Conservation (phyloP, 2,888 invertebrate genomes). For the Erynnis tages region DNA sequence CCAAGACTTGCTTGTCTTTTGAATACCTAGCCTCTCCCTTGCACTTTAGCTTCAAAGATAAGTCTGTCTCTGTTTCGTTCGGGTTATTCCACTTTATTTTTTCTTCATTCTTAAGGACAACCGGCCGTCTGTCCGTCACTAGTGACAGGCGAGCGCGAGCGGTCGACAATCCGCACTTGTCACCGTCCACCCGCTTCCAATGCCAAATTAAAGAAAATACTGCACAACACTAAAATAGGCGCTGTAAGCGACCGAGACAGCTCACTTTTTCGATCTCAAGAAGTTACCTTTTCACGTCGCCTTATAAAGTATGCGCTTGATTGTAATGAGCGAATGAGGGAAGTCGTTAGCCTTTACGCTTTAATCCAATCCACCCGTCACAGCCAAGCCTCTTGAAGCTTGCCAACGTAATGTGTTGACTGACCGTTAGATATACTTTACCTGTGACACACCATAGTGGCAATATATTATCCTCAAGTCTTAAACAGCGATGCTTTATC, state of each 20-base stretch:
- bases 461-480: too few relatives aligned
- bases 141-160: constrained; percentile 55
- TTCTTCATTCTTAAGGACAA: constrained; percentile 48
- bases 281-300: constrained; percentile 5
- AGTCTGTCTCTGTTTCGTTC: constrained; percentile 42
- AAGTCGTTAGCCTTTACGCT: background rate
- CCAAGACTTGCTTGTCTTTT: constrained; percentile 46
- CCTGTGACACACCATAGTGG: background rate
- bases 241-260: constrained; percentile 32
- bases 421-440: background rate
- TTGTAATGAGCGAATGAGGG: background rate
- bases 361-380: too few relatives aligned
- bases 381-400: too few relatives aligned
- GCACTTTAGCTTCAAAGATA: constrained; percentile 29
- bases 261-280: constrained; percentile 37
- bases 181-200: constrained; percentile 48
- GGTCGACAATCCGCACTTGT: constrained; percentile 52
- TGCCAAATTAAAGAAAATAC: constrained; percentile 67
- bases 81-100: constrained; percentile 51
- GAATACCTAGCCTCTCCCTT: constrained; percentile 45
- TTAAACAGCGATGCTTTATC: background rate
- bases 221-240: constrained; percentile 52
- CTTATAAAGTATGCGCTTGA: background rate
- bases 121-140: constrained; percentile 57
- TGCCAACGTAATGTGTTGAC: background rate